Evolutionary conservation across 2,888 invertebrate genomes (phyloP), one percentile per base, ranked within the genome.

Genomic region (Strigamia crassipes): DNA sequence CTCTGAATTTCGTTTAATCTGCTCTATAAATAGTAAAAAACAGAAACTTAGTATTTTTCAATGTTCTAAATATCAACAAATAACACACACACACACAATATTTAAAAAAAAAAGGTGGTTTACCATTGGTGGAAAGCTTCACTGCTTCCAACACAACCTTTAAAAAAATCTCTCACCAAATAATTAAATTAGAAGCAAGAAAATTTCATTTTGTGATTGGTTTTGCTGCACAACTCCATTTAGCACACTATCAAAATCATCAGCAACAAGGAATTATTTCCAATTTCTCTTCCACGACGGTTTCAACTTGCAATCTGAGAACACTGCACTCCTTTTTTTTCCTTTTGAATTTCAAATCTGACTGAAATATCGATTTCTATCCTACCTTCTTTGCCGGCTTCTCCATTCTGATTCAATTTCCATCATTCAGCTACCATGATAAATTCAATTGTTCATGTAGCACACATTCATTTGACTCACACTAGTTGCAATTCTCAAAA

Each of bases 381-480:
- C 27, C 66, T 23, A 27, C 27, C 66, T 66, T 66, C 66, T 66
- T 27, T 23, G 10, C 15, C 66, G 23, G 66, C 15, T 66, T 66
- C 66, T 66, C 66, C 66, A 27, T 66, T 66, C 66, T 66, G 66
- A 66, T 66, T 66, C 66, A 66, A 66, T 66, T 66, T 66, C 66
- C 66, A 66, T 66, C 66, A 66, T 66, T 23, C 66, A 27, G 66
- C 66, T 66, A 66, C 27, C 23, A 23, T 27, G 66, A 66, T 66
- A 66, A 66, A 66, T 66, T 66, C 66, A 66, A 66, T 66, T 66
- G 66, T 66, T 66, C 66, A 66, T 66, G 27, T 27, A 66, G 66
- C 66, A 27, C 4, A 66, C 27, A 27, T 66, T 66, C 66, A 66
- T 66, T 66, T 66, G 66, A 66, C 66, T 66, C 27, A 34, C 4